Conservation (phyloP, 2,888 invertebrate species). For the Idaea aversata region DNA sequence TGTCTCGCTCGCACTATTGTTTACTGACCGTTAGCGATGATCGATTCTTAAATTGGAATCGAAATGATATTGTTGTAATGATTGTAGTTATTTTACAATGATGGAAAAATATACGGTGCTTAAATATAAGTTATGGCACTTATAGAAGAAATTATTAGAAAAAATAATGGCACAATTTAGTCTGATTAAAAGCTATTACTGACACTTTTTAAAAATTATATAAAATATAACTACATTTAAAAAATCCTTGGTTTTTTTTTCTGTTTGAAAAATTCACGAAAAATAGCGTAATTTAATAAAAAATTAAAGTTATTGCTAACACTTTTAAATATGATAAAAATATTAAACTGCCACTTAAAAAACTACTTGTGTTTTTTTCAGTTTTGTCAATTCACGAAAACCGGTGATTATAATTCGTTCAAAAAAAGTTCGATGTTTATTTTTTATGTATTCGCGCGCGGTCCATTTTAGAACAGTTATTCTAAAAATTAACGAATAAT, state of each 20-base stretch:
- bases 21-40: slow-evolving; percentile 71
- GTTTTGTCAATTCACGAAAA: no score
- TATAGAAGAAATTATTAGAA: background rate
- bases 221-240: background rate
- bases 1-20: slow-evolving; percentile 70
- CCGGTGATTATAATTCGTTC: no score
- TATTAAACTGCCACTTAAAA: background rate
- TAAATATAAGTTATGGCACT: background rate
- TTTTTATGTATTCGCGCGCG: background rate
- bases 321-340: background rate
- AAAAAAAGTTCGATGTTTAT: background rate
- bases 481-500: background rate
- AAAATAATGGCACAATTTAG: background rate
- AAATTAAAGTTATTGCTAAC: background rate
- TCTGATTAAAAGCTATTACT: background rate
- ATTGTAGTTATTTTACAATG: slow-evolving; percentile 52
- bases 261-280: no score
- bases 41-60: slow-evolving; percentile 41
- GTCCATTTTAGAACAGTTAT: background rate
- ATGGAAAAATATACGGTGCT: background rate
- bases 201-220: background rate
- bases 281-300: background rate
- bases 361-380: background rate
- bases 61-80: background rate
- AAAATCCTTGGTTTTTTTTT: background rate